phyloP scores from a whole-genome alignment of 2,888 invertebrate genomes.

The Sphecodes monilicornis region DNA sequence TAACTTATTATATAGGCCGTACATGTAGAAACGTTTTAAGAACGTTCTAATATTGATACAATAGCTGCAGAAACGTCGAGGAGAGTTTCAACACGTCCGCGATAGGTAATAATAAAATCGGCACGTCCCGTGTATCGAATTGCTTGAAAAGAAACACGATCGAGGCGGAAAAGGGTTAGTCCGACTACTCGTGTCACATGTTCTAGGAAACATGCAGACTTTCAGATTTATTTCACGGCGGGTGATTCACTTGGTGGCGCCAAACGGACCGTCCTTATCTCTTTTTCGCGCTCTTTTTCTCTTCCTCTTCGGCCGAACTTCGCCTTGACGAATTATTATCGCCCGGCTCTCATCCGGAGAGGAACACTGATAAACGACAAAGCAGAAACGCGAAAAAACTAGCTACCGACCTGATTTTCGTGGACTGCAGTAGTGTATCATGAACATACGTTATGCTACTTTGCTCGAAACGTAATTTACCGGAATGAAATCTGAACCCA shows the following conservation, averaged over 20 bases:
- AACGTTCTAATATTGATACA: not conserved
- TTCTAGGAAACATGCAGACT: constrained; percentile 20
- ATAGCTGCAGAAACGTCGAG: not conserved
- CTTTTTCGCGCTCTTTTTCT: constrained; percentile 55
- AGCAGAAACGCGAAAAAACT: not conserved
- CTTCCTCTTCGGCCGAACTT: constrained; percentile 22
- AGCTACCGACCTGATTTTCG: not conserved
- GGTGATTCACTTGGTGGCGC: constrained; percentile 76
- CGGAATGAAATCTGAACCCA: not conserved
- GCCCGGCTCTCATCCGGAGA: constrained; percentile 26
- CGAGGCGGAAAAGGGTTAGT: not conserved
- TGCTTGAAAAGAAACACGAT: not conserved
- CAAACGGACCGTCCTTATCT: constrained; percentile 71
- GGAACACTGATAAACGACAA: constrained; percentile 1
- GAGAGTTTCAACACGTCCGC: not conserved
- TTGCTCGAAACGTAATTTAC: not conserved
- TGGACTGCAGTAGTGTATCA: not conserved
- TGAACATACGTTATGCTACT: no score
- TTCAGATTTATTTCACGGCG: constrained; percentile 73
- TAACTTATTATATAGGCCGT: no score
- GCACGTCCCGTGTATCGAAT: not conserved
- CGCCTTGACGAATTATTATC: constrained; percentile 31
- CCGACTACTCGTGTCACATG: not conserved
- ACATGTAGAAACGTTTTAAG: not conserved
- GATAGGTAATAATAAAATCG: not conserved